Evolutionary conservation across 2,113 vertebrate species (phyloP).

Genomic region (Megaceryle torquata): DNA sequence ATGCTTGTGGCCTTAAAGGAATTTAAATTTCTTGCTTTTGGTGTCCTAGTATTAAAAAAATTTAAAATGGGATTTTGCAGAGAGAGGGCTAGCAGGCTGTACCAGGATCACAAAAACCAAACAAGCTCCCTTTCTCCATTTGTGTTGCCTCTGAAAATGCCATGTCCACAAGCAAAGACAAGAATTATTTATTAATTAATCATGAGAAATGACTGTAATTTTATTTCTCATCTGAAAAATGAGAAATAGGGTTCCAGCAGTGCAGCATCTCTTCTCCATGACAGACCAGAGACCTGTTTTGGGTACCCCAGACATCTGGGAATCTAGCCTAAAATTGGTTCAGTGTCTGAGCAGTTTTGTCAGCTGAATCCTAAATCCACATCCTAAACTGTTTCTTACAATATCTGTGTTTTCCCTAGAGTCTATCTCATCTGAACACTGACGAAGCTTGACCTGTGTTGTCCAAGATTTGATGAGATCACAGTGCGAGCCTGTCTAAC

Average conservation of each 20-base stretch:
- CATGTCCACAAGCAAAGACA: constrained; percentile 23
- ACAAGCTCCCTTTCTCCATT: constrained; percentile 10
- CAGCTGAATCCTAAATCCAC: background rate
- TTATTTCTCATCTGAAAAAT: constrained; percentile 45
- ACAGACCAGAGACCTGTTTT: background rate
- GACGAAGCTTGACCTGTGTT: constrained; percentile 44
- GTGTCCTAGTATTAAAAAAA: background rate
- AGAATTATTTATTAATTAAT: constrained; percentile 43
- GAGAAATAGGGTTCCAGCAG: background rate
- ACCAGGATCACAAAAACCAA: background rate
- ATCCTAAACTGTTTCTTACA: background rate
- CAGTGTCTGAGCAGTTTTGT: background rate
- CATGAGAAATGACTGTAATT: constrained; percentile 25
- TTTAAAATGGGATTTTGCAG: background rate
- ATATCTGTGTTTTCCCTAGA: constrained; percentile 13
- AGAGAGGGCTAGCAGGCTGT: background rate
- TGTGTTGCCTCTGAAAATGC: background rate
- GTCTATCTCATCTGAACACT: background rate
- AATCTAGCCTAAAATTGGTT: background rate
- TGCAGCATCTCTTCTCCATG: background rate
- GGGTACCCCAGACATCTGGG: background rate
- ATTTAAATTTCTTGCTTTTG: background rate
- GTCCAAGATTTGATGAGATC: constrained; percentile 51
- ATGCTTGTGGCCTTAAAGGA: background rate
- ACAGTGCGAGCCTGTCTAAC: constrained; percentile 30